These are phyloP conservation scores for Colletes collaris DNA, from an alignment of 2,888 invertebrate genomes.

Conservation along the genomic window DNA sequence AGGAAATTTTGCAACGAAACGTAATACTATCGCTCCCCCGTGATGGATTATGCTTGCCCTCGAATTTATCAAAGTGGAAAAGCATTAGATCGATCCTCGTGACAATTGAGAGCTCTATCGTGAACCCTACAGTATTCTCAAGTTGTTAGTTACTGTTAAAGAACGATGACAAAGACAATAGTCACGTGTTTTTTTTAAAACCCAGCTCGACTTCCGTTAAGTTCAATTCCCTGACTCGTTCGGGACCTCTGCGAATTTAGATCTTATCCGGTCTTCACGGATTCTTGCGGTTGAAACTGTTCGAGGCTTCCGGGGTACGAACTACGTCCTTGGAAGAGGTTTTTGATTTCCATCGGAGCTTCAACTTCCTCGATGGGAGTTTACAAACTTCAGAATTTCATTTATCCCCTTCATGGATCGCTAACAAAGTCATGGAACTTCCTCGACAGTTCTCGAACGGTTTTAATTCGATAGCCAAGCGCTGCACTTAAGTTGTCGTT, in stretches of 20 bases:
- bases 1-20: conserved; percentile 43
- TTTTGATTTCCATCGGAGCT: not conserved
- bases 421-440: too few relatives aligned
- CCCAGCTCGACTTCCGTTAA: not conserved
- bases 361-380: not conserved
- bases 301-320: not conserved
- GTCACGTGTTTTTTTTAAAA: not conserved
- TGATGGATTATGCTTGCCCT: not conserved
- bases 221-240: not conserved
- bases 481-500: too few relatives aligned
- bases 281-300: conserved; percentile 1
- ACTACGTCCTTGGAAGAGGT: not conserved
- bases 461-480: too few relatives aligned
- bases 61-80: conserved; percentile 1
- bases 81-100: too few relatives aligned
- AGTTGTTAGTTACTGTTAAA: not conserved
- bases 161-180: not conserved
- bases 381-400: too few relatives aligned
- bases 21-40: conserved; percentile 39
- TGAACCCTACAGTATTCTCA: too few relatives aligned
- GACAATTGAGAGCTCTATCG: too few relatives aligned
- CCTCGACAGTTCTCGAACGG: too few relatives aligned
- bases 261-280: not conserved
- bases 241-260: not conserved
- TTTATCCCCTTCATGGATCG: too few relatives aligned